phyloP scores from a whole-genome alignment of 92 coral and sea anemone species.

The Galaxea fascicularis region DNA sequence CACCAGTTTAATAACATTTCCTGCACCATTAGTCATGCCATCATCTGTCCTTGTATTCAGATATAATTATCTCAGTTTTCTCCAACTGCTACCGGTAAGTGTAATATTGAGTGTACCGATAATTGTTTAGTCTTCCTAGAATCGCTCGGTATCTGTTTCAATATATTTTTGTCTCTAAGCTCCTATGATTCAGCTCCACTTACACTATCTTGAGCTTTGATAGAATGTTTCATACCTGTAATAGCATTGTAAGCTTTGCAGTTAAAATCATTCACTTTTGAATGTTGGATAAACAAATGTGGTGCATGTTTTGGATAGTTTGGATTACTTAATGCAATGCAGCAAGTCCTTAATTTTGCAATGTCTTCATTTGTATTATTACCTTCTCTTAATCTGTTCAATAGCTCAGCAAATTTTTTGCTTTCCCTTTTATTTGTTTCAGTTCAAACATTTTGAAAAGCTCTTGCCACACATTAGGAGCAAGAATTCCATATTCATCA shows the following conservation, averaged over 20 bases:
- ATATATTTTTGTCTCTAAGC: constrained; percentile 57
- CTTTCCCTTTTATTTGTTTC: constrained; percentile 64
- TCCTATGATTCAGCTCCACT: constrained; percentile 43
- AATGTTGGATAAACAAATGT: constrained; percentile 59
- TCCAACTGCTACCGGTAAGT: no score
- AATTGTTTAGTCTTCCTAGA: constrained; percentile 62
- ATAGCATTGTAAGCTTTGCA: constrained; percentile 30
- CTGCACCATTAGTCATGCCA: no score
- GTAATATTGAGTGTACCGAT: constrained; percentile 7
- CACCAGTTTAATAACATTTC: constrained; percentile 52
- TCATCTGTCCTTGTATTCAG: no score
- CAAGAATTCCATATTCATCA: constrained; percentile 75
- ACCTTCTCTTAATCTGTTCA: constrained; percentile 64
- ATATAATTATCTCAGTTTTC: no score
- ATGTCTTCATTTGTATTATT: constrained; percentile 57
- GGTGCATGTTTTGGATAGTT: constrained; percentile 51
- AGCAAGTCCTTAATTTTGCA: constrained; percentile 48
- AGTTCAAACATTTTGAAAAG: constrained; percentile 62
- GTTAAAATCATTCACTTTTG: constrained; percentile 53
- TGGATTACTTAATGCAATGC: constrained; percentile 22
- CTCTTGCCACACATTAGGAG: constrained; percentile 44
- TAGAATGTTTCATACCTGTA: constrained; percentile 50
- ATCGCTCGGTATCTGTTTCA: constrained; percentile 68
- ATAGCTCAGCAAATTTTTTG: constrained; percentile 70
- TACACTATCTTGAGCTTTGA: constrained; percentile 67